Conservation (phyloP, 2,888 invertebrate species). For the Drosophila barbarae region DNA sequence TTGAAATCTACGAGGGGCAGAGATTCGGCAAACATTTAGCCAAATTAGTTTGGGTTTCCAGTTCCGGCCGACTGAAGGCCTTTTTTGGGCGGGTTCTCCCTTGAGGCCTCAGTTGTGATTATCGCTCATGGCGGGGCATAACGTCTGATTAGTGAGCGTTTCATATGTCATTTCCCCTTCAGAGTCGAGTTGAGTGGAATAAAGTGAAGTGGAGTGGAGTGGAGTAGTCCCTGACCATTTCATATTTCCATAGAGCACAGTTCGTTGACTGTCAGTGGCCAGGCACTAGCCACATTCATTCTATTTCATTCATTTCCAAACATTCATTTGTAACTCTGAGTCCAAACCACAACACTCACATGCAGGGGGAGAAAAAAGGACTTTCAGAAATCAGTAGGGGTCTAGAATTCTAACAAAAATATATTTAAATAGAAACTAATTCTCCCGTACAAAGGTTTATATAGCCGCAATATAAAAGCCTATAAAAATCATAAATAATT, state of each 20-base stretch:
- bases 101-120: constrained; percentile 17
- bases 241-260: constrained; percentile 45
- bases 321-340: constrained; percentile 13
- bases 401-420: no score
- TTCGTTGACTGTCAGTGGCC: constrained; percentile 55
- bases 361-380: neutral
- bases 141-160: constrained; percentile 14
- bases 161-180: constrained; percentile 21
- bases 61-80: constrained; percentile 1
- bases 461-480: no score
- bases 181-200: neutral
- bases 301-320: constrained; percentile 43
- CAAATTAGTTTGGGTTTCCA: constrained; percentile 22
- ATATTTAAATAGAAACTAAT: no score
- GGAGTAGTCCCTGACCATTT: neutral
- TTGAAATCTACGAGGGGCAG: constrained; percentile 7
- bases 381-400: no score
- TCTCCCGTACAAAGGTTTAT: no score
- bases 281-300: constrained; percentile 15
- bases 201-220: neutral
- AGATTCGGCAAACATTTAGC: constrained; percentile 19
- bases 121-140: neutral
- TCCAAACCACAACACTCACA: neutral
- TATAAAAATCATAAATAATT: no score
- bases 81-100: neutral